phyloP scores from a whole-genome alignment of 2,113 vertebrate species.

The Colinus virginianus region DNA sequence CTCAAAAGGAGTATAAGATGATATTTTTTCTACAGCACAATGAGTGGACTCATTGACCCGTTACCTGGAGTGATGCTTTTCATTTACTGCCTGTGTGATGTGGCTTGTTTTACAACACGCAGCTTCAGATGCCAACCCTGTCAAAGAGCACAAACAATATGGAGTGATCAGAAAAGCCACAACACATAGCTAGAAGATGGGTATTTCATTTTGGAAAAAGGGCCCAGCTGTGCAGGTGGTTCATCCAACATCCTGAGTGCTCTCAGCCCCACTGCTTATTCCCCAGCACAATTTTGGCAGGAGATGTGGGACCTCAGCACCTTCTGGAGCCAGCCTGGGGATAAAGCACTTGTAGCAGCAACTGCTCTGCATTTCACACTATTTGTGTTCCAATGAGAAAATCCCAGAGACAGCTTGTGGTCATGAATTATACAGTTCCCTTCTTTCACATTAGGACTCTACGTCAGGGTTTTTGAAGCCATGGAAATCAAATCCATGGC shows the following conservation, averaged over 20 bases:
- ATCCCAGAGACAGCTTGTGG: background rate
- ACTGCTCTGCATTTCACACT: background rate
- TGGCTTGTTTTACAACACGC: background rate
- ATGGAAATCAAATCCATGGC: background rate
- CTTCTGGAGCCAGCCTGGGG: background rate
- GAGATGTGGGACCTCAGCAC: background rate
- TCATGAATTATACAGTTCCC: slow-evolving; percentile 16
- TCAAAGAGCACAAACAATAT: background rate
- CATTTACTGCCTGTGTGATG: background rate
- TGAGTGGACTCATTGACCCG: background rate
- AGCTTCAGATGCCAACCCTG: background rate
- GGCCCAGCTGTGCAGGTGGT: accelerated
- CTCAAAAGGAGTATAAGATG: background rate
- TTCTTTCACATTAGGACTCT: slow-evolving; percentile 1
- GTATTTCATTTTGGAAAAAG: background rate
- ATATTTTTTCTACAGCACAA: background rate
- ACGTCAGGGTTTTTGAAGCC: background rate
- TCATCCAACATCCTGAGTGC: accelerated
- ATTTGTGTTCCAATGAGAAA: background rate
- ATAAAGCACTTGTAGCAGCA: background rate
- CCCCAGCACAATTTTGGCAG: accelerated
- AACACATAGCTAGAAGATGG: accelerated
- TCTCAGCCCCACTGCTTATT: background rate
- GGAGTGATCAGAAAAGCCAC: background rate
- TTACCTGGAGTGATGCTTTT: background rate